Evolutionary conservation across 2,888 invertebrate species (phyloP), one percentile per base, ranked within the genome.

Genomic region (Tenthredo amoena): DNA sequence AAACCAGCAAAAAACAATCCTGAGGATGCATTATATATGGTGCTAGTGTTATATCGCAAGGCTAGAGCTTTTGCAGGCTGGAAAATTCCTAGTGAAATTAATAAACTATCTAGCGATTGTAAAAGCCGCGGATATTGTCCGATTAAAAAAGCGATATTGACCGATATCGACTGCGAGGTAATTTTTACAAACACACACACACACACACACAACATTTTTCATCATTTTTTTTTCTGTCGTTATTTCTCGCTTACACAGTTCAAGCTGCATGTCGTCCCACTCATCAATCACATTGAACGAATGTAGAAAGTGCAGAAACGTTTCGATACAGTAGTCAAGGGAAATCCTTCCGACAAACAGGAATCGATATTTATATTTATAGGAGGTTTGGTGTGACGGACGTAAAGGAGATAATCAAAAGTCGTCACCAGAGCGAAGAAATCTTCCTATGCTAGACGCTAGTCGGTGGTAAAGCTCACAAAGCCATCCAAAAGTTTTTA

Each of bases 161-260:
- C 26, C 62, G 62, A 62, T 62, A 62, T 26, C 62, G 26, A 62
- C 26, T 12, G 62, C 26, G 62, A 62, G 62, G 12, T 62, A 62
- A 62, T 62, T 62, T 62, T 12, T 62, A 62, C 26, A 26, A 12
- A 26, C 62, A 26, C 26, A 62, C 62, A 62, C 26, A 10, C 21
- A n/a, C n/a, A n/a, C n/a, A n/a, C n/a, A n/a, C n/a, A n/a, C n/a
- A n/a, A 71, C 9, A 37, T 43, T 74, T 74, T 74, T 43, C n/a
- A 43, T 74, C 7, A 26, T 43, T 74, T 74, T 26, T 9, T 43
- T 26, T 5, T 7, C 15, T 26, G 21, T 43, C n/a, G 40, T 76
- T 76, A 76, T 76, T 43, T 76, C 12, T 12, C 47, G 47, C n/a
- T 76, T 47, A 37, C n/a, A 62, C 76, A 47, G 76, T 76, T 76